Base-by-base conservation (phyloP, 2,888 invertebrate species). In the Agonopterix subpropinquella region DNA sequence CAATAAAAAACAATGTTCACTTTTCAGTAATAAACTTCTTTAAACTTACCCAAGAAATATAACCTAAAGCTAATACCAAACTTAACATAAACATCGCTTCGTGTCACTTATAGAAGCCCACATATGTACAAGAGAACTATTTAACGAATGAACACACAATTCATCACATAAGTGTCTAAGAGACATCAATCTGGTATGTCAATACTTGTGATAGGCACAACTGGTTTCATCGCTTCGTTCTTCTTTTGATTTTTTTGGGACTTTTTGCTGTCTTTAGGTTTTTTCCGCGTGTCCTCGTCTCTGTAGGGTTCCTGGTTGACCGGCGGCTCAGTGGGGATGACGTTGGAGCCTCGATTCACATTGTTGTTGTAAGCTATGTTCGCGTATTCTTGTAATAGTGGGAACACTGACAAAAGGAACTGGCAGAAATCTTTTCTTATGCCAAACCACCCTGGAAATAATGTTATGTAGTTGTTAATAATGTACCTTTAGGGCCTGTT, bases 401-500 rank as follows among this genome's bases (percentile, higher is more conserved):
- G 99, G 84, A 98, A 98, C 10, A 95, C 92, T 48, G 96, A 96
- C 36, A 99, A 89, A n/a, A 99, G 90, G 80, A 98, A 98, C 66
- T 96, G 96, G 76, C 98, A 98, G 78, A 99, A 98, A 74, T 98
- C 98, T 89, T 98, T 98, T 46, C 98, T 92, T 64, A 99, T 96
- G 47, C 98, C 99, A 82, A 99, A 99, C 99, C 98, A 98, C 98
- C 98, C 97, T 97, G 82, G 50, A 90, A 90, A 65, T 39, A 39
- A 59, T 4, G 37, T 36, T 18, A 18, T 4, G 7, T 28, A 28
- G 2, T 39, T 36, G 15, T 47, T 15, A 8, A 42, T 11, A 47
- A 13, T 47, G 42, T 2, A 11, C 5, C 35, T 47, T 7, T 28
- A 28, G 28, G 28, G 28, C 5, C 5, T 28, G 4, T 28, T 28